Conservation (phyloP, 2,113 vertebrate genomes). For the Pavo muticus region DNA sequence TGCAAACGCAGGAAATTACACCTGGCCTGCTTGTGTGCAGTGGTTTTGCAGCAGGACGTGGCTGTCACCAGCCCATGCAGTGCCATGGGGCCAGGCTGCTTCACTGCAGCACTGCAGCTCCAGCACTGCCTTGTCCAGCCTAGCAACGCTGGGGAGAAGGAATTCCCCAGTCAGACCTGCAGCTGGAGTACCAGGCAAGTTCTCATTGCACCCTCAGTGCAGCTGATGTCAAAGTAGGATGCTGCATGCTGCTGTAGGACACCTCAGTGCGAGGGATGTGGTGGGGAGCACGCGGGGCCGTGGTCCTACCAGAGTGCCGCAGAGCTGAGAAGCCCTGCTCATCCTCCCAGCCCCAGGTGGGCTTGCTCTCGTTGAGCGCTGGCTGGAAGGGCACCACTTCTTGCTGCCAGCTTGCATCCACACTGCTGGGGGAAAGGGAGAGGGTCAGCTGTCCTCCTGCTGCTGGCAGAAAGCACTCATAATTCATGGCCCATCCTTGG, state of each 20-base stretch:
- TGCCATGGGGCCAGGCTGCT: accelerated
- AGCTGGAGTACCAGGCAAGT: not conserved
- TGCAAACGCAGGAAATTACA: conserved; percentile 11
- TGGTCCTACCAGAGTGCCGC: conserved; percentile 89
- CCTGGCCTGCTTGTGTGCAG: not conserved
- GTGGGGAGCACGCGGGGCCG: accelerated
- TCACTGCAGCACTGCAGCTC: not conserved
- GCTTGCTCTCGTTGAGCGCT: conserved; percentile 80
- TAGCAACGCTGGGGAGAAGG: not conserved
- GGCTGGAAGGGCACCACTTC: conserved; percentile 74
- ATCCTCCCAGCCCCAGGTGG: conserved; percentile 84
- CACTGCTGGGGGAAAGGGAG: conserved; percentile 68
- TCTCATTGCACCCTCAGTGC: not conserved
- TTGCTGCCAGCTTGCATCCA: conserved; percentile 83
- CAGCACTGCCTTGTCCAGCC: not conserved
- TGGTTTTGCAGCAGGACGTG: not conserved
- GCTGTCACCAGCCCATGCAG: not conserved
- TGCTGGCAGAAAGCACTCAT: not conserved
- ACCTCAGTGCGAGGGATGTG: not conserved
- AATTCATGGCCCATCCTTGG: not conserved
- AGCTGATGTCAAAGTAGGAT: not conserved
- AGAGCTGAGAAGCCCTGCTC: conserved; percentile 96
- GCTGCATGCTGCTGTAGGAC: not conserved
- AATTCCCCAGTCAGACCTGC: not conserved
- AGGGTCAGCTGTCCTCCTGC: not conserved